phyloP scores from a whole-genome alignment of 2,888 invertebrate species.

The Cheilosia grossa region DNA sequence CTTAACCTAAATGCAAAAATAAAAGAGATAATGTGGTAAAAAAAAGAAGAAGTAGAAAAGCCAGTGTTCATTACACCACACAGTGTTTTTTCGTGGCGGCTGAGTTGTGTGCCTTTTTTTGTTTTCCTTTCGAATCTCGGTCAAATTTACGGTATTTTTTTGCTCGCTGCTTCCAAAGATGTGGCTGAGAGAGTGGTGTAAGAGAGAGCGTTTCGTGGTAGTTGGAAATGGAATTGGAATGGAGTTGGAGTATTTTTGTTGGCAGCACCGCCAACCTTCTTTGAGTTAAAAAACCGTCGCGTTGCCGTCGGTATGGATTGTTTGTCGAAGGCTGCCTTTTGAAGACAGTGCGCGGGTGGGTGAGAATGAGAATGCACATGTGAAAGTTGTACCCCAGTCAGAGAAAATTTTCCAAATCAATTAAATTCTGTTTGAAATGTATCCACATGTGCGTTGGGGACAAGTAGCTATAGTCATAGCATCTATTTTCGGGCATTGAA shows the following conservation, averaged over 20 bases:
- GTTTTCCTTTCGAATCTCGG: slow-evolving; percentile 65
- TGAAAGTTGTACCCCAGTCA: slow-evolving; percentile 56
- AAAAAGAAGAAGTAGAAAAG: slow-evolving; percentile 27
- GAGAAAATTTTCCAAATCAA: slow-evolving; percentile 4
- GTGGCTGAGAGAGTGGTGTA: slow-evolving; percentile 61
- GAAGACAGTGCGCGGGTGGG: slow-evolving; percentile 61
- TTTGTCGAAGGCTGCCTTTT: slow-evolving; percentile 7
- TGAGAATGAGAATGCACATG: slow-evolving; percentile 53
- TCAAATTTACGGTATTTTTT: slow-evolving; percentile 47
- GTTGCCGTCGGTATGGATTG: too few relatives aligned
- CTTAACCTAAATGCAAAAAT: slow-evolving; percentile 45
- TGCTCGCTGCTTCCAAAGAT: slow-evolving; percentile 46
- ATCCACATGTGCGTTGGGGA: slow-evolving; percentile 3
- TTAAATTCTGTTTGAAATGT: background rate
- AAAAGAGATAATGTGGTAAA: slow-evolving; percentile 24
- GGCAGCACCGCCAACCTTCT: slow-evolving; percentile 12
- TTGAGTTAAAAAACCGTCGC: background rate
- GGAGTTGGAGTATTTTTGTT: slow-evolving; percentile 33
- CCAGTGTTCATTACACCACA: slow-evolving; percentile 34
- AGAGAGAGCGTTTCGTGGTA: slow-evolving; percentile 36
- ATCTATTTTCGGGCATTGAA: background rate
- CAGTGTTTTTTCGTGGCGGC: slow-evolving; percentile 53
- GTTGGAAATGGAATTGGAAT: background rate
- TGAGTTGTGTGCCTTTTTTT: slow-evolving; percentile 28
- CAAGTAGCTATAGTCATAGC: background rate